A percentile compares a stretch with the other conserved stretches of the same genome.
Conservation (phyloP, 2,797 vertebrate species). For the Danio albolineatus region DNA sequence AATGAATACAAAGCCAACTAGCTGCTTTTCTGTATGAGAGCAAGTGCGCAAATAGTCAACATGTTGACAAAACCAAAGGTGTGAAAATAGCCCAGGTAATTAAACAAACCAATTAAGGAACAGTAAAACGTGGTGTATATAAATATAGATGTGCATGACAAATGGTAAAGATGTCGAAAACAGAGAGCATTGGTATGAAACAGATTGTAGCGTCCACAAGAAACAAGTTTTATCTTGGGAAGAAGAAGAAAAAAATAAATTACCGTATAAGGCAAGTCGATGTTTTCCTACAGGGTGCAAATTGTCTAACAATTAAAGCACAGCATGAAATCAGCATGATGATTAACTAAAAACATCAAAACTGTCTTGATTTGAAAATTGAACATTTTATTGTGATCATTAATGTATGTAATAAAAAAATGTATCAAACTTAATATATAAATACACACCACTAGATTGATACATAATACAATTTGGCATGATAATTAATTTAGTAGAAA, state of each 20-base stretch:
- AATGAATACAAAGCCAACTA: conserved; percentile 56
- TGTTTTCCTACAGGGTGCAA: background rate
- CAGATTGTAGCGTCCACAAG: no score
- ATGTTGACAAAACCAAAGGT: conserved; percentile 16
- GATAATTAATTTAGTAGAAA: no score
- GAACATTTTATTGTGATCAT: no score
- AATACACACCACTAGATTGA: no score
- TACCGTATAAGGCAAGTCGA: background rate
- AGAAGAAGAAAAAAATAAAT: background rate
- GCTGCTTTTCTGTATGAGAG: conserved; percentile 26
- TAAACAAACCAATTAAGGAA: background rate
- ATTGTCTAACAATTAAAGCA: background rate
- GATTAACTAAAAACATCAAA: background rate
- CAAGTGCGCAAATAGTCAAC: background rate
- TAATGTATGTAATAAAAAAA: no score
- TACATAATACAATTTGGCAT: no score
- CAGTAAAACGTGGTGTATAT: background rate
- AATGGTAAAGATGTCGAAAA: background rate
- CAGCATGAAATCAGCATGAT: background rate
- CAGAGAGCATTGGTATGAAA: background rate
- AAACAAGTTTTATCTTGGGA: background rate
- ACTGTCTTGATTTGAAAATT: background rate
- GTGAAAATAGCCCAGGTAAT: conserved; percentile 9
- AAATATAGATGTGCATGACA: background rate
- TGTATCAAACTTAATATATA: no score